Base-by-base conservation (phyloP, 1,140 invertebrate genomes). In the Gryon sp. region DNA sequence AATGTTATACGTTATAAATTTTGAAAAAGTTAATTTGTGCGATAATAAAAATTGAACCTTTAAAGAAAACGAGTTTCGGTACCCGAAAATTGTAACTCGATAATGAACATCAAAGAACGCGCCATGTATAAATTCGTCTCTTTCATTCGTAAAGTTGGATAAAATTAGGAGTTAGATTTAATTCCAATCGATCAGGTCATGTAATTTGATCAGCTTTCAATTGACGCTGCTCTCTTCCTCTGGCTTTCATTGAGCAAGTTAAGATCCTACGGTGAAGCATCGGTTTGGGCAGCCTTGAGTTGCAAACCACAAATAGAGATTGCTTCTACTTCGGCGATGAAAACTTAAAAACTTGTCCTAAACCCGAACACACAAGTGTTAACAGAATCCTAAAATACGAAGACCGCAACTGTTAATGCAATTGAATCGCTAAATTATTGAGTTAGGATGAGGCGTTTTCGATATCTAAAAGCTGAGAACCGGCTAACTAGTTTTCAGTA, bases 311-410 rank as follows among this genome's bases (percentile, higher is more conserved):
- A 77, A 72, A 72, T 68, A 77, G 66, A 70, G 75, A 77, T 77
- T 77, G 62, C 66, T 68, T 72, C 53, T 48, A 72, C 22, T 60
- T 14, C 34, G 62, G 32, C 34, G 68, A 57, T 53, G 34, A 55
- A 66, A 77, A 77, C 75, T 76, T 76, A 65, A 75, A 75, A 75
- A 75, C 62, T 68, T 72, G 75, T 72, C 75, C 55, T 38, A 59
- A 77, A 66, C 43, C 66, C 55, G 66, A 72, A 66, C 60, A 75
- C 45, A 75, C 55, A 50, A 68, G 72, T 66, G 72, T 75, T 68
- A 75, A 75, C 72, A 53, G 70, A 68, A 65, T 76, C 40, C 74
- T 65, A 48, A 76, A 70, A 63, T 65, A 65, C 74, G 59, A 65
- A 60, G 52, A 74, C 60, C 70, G 19, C 70, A 73, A 59, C 50